Conservation (phyloP, 1,140 invertebrate species). For the Drosophila malerkotliana region DNA sequence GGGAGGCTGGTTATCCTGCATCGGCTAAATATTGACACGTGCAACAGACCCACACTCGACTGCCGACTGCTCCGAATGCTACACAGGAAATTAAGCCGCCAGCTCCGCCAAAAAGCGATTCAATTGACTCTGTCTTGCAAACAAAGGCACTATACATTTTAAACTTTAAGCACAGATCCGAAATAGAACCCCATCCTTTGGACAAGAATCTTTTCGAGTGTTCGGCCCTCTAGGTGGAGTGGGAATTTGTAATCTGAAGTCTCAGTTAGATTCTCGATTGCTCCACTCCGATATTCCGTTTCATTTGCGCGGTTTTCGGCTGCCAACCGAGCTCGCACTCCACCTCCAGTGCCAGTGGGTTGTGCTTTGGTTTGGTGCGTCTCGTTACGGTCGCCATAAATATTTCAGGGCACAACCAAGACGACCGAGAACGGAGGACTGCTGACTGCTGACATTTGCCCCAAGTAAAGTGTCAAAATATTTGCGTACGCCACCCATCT, state of each 20-base stretch:
- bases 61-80: conserved; percentile 30
- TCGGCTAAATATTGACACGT: conserved; percentile 45
- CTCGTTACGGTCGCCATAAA: conserved; percentile 51
- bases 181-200: background rate
- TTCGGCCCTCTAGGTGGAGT: background rate
- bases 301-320: conserved; percentile 60
- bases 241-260: background rate
- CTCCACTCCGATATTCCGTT: conserved; percentile 60
- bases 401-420: conserved; percentile 54
- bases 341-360: conserved; percentile 11
- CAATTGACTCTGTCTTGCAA: background rate
- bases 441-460: conserved; percentile 40
- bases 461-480: conserved; percentile 77
- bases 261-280: conserved; percentile 30
- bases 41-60: conserved; percentile 21
- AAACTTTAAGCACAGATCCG: too few relatives aligned
- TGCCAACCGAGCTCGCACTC: conserved; percentile 25
- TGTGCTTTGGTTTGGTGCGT: conserved; percentile 10
- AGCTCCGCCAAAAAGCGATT: background rate
- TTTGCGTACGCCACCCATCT: conserved; percentile 57
- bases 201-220: background rate
- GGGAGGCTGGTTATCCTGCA: conserved; percentile 10
- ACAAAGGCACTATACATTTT: background rate
- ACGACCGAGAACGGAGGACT: background rate
- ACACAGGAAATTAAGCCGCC: conserved; percentile 66